Conservation (phyloP, 2,888 invertebrate species). For the Blomia tropicalis region DNA sequence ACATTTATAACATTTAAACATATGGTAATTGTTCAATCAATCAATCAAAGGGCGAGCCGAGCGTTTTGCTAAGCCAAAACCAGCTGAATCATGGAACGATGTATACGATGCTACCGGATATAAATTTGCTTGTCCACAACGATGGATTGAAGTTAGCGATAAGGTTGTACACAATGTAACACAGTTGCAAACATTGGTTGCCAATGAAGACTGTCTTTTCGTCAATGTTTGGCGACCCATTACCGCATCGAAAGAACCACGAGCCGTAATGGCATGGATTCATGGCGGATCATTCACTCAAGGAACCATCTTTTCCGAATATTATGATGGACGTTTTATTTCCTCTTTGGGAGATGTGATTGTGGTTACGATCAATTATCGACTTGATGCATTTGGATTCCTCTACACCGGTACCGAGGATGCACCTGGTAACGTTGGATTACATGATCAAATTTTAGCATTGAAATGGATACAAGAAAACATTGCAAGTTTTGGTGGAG, state of each 20-base stretch:
- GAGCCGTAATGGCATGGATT: not conserved
- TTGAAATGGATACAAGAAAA: not conserved
- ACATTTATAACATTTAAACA: not conserved
- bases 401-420: not conserved
- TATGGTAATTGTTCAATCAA: not conserved
- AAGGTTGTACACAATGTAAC: not conserved
- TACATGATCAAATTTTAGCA: not conserved
- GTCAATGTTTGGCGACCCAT: not conserved
- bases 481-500: conserved; percentile 4
- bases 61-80: not conserved
- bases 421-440: conserved; percentile 9
- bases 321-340: not conserved
- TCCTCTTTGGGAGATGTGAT: not conserved
- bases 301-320: not conserved
- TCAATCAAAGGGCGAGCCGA: not conserved
- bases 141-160: not conserved
- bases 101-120: not conserved
- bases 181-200: not conserved
- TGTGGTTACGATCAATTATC: not conserved
- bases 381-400: not conserved
- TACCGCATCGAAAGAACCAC: not conserved
- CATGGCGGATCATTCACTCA: not conserved
- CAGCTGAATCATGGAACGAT: not conserved
- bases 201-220: conserved; percentile 1
- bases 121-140: not conserved